Evolutionary conservation across 2,113 vertebrate species (phyloP), one percentile per base, ranked within the genome.

Genomic region (Datnioides undecimradiatus): DNA sequence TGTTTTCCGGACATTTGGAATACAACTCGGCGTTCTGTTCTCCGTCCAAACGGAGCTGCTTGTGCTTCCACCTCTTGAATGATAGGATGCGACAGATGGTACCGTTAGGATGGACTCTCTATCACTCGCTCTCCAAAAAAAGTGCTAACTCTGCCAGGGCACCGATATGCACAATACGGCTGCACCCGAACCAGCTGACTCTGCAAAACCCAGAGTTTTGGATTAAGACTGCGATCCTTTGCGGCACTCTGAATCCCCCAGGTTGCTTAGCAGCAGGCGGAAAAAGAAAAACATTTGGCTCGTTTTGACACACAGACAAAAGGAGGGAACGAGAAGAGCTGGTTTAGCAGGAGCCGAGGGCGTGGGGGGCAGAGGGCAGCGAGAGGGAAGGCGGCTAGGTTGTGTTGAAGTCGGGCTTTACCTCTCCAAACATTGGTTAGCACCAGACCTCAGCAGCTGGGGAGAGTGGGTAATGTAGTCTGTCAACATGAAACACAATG

Each of bases 261-360:
- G 81, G 91, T 91, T 91, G 90, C 92, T 73, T 84, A 85, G 91
- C 86, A 91, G 89, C 90, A 68, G 58, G 71, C 33, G 6, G 76
- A 79, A 55, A 87, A 82, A 80, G 73, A 72, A 54, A 88, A 88
- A 80, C 74, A 82, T 59, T 85, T 27, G 58, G 79, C 77, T 87
- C 48, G 19, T 55, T 88, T 86, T 59, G 78, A 68, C 76, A 38
- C 73, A 33, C 25, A 38, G 57, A 92, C 82, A 91, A 93, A 93
- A 91, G 79, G 71, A 71, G 63, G 36, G 71, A 86, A 85, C 57
- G 8, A 85, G 87, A 80, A 75, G 80, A 90, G 87, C 86, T 80
- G 87, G 79, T 88, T 92, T 83, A 85, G 76, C 71, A 46, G 69
- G 71, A 88, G 75, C 49, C 25, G 11, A 64, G 63, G 85, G 72